These are phyloP conservation scores for Rhimphoctona megacephalus DNA, from an alignment of 2,888 invertebrate species.

Conservation along the genomic window DNA sequence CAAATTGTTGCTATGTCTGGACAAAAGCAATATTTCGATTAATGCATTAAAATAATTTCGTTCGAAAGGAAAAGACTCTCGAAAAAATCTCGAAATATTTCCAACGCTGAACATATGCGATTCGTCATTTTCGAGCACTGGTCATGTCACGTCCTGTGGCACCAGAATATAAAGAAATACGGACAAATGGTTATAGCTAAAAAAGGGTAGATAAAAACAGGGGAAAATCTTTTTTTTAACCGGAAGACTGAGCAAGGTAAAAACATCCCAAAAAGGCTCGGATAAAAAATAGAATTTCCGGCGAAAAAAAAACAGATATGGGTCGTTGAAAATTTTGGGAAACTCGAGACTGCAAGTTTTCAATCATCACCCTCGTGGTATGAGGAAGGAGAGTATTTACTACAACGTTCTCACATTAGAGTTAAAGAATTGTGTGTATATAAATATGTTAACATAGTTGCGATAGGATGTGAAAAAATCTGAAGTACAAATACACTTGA, in stretches of 20 bases:
- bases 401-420: conserved; percentile 16
- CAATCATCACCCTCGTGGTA: conserved; percentile 17
- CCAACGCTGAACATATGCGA: background rate
- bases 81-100: background rate
- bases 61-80: background rate
- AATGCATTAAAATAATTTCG: background rate
- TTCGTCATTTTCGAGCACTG: background rate
- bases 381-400: conserved; percentile 23
- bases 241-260: background rate
- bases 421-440: conserved; percentile 5
- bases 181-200: background rate
- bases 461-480: conserved; percentile 3
- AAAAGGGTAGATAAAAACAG: background rate
- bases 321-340: background rate
- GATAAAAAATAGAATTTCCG: conserved; percentile 33
- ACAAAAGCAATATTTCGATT: background rate
- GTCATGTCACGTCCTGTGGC: background rate
- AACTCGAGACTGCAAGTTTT: conserved; percentile 19
- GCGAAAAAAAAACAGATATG: conserved; percentile 8
- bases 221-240: background rate
- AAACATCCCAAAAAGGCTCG: conserved; percentile 19
- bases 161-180: conserved; percentile 4
- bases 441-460: conserved; percentile 8
- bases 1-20: background rate
- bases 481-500: conserved; percentile 29